phyloP scores from a whole-genome alignment of 1,140 invertebrate species.

The Drosophila simulans region DNA sequence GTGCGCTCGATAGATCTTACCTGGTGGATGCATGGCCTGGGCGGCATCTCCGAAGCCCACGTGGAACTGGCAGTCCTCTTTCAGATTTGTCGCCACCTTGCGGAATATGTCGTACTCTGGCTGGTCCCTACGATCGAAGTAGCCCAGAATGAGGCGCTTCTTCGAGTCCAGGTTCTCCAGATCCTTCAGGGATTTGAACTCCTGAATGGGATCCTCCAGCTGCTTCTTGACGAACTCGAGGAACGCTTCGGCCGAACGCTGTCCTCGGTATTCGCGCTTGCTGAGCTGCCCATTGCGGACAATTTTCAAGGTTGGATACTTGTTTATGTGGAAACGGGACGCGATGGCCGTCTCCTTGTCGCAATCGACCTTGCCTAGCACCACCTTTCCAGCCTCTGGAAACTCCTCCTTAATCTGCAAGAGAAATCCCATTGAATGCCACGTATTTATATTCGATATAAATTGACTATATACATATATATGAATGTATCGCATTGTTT shows the following conservation, averaged over 20 bases:
- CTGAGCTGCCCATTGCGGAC: constrained; percentile 96
- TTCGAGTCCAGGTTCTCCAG: constrained; percentile 93
- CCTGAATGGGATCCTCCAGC: constrained; percentile 94
- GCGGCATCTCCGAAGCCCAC: constrained; percentile 95
- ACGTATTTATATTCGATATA: not conserved
- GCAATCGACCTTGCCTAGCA: constrained; percentile 98
- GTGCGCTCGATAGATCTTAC: constrained; percentile 57
- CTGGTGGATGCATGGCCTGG: constrained; percentile 92
- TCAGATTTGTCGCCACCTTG: constrained; percentile 93
- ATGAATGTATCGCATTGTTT: no score
- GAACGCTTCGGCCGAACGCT: constrained; percentile 91
- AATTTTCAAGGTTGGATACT: constrained; percentile 99
- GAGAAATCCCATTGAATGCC: not conserved
- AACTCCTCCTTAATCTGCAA: constrained; percentile 87
- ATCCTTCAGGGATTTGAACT: constrained; percentile 91
- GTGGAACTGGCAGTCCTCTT: constrained; percentile 98
- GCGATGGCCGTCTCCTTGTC: constrained; percentile 94
- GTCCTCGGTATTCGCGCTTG: constrained; percentile 97
- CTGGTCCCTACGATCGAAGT: constrained; percentile 93
- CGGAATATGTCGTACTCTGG: constrained; percentile 92
- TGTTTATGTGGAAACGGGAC: constrained; percentile 96
- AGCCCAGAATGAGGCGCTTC: constrained; percentile 96
- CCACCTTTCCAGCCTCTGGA: constrained; percentile 92
- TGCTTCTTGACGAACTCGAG: constrained; percentile 95
- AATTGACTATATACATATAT: not conserved